Conservation (phyloP, 2,797 vertebrate species). For the Tragelaphus eurycerus region DNA sequence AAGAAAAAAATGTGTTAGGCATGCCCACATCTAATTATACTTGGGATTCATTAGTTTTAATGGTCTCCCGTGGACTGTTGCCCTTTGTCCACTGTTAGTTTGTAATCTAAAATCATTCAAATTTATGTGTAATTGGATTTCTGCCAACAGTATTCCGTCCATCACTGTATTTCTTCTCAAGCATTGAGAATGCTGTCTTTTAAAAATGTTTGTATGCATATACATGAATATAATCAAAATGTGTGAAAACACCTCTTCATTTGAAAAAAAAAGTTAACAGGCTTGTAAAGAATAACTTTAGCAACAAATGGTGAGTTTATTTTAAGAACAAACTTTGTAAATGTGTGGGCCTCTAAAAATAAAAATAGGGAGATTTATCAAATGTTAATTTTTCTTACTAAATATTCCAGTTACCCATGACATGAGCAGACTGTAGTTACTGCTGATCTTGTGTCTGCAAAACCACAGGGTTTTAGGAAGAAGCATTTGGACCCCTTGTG, state of each 20-base stretch:
- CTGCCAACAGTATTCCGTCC: not conserved
- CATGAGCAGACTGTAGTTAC: conserved; percentile 60
- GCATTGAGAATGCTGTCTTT: conserved; percentile 34
- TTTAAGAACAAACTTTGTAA: conserved; percentile 69
- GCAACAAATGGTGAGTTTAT: conserved; percentile 68
- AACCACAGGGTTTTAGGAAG: not conserved
- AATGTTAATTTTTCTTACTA: conserved; percentile 59
- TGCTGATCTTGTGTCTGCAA: not conserved
- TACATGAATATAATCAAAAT: conserved; percentile 40
- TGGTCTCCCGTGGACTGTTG: not conserved
- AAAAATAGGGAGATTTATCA: conserved; percentile 62
- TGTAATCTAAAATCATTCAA: not conserved
- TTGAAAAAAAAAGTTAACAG: conserved; percentile 56
- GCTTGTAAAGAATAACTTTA: conserved; percentile 62
- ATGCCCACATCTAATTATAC: not conserved
- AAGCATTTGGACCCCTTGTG: not conserved
- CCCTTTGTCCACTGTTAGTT: not conserved
- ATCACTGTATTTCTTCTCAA: not conserved
- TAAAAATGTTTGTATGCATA: conserved; percentile 54
- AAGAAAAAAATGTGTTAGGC: not conserved
- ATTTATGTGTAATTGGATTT: conserved; percentile 33
- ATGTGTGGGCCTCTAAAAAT: conserved; percentile 67
- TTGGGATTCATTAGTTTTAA: not conserved
- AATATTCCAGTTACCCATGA: conserved; percentile 62
- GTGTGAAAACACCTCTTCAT: conserved; percentile 35